These are phyloP conservation scores for Centropyge bicolor DNA, from an alignment of 2,797 vertebrate genomes.

Conservation along the genomic window DNA sequence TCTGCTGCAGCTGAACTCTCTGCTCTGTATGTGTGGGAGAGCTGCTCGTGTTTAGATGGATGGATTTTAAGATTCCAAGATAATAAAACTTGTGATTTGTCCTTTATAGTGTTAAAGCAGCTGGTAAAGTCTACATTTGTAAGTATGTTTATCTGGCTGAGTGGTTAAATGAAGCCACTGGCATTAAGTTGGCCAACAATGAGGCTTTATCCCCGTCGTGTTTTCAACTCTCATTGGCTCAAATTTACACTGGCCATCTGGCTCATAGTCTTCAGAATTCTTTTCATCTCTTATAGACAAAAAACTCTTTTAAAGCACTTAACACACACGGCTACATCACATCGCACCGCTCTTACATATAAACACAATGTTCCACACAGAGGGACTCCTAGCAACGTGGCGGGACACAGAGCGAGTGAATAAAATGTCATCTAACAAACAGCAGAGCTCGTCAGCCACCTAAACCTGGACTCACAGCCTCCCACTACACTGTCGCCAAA, in stretches of 20 bases:
- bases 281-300: conserved; percentile 75
- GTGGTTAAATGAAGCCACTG: conserved; percentile 52
- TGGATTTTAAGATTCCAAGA: conserved; percentile 29
- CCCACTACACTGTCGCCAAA: conserved; percentile 50
- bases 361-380: conserved; percentile 73
- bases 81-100: conserved; percentile 24
- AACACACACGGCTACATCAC: conserved; percentile 63
- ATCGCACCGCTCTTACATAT: conserved; percentile 66
- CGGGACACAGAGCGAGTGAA: conserved; percentile 58
- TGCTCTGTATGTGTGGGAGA: conserved; percentile 7
- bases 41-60: conserved; percentile 30
- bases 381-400: conserved; percentile 80
- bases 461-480: conserved; percentile 39
- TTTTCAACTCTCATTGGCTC: conserved; percentile 65
- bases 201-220: conserved; percentile 59
- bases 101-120: conserved; percentile 31
- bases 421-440: conserved; percentile 67
- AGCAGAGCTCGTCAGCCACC: conserved; percentile 40
- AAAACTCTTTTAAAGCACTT: conserved; percentile 71
- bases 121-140: conserved; percentile 35
- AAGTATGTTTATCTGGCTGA: conserved; percentile 45
- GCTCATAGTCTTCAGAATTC: conserved; percentile 61
- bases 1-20: conserved; percentile 28
- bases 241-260: conserved; percentile 74
- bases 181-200: conserved; percentile 58